Percentiles rank a stretch among this genome's conserved stretches.
These are phyloP conservation scores for Plumapathes pennacea DNA, from an alignment of 92 coral and sea anemone species.

Conservation along the genomic window DNA sequence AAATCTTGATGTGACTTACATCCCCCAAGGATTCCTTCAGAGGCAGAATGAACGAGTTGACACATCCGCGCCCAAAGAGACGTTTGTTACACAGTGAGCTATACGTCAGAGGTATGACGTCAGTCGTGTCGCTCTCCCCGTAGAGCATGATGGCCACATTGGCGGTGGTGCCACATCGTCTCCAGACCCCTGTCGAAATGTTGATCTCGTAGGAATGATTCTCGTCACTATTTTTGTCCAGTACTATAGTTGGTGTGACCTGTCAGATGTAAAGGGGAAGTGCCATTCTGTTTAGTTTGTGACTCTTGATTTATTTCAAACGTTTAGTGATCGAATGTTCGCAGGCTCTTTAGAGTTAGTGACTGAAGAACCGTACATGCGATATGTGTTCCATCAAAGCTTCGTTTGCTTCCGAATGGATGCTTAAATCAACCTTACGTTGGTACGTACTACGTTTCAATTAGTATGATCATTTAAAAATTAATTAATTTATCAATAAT, in stretches of 20 bases:
- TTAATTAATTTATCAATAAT: no score
- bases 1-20: slow-evolving; percentile 69
- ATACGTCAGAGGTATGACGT: slow-evolving; percentile 64
- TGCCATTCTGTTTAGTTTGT: no score
- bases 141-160: slow-evolving; percentile 77
- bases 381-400: no score
- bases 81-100: slow-evolving; percentile 78
- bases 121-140: slow-evolving; percentile 73
- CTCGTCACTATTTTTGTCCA: slow-evolving; percentile 52
- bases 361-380: no score
- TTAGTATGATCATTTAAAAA: no score
- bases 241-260: slow-evolving; percentile 76
- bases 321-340: no score
- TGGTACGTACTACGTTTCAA: no score
- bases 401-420: no score
- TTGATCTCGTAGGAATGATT: slow-evolving; percentile 69
- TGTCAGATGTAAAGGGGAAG: no score
- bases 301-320: no score
- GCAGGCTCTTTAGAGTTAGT: no score
- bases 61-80: slow-evolving; percentile 85
- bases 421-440: no score
- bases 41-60: slow-evolving; percentile 69
- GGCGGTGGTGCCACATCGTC: slow-evolving; percentile 88
- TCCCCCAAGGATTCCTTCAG: slow-evolving; percentile 67
- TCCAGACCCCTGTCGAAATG: slow-evolving; percentile 85